Conservation (phyloP, 2,797 vertebrate species). For the Tenualosa thibaudeaui region DNA sequence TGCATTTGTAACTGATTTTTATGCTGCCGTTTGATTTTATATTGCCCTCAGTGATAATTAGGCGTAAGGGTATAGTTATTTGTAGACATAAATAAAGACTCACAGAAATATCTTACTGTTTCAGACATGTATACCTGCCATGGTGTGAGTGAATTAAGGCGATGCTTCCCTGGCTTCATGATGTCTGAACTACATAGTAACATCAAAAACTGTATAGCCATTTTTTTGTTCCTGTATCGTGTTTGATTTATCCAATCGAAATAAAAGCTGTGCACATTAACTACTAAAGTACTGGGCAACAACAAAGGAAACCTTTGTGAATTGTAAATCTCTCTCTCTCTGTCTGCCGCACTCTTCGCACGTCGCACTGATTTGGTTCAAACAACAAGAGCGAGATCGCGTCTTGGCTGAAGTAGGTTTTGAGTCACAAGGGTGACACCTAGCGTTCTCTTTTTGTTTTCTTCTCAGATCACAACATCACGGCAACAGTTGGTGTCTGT, state of each 20-base stretch:
- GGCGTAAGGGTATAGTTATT: background rate
- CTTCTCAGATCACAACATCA: background rate
- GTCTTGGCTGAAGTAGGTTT: conserved; percentile 60
- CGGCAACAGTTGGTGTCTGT: conserved; percentile 3
- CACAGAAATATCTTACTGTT: background rate
- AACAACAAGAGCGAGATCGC: conserved; percentile 49
- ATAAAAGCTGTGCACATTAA: background rate
- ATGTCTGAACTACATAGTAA: background rate
- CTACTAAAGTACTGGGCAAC: background rate
- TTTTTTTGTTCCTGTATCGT: background rate
- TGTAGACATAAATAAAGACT: background rate
- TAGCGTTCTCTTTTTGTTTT: conserved; percentile 67
- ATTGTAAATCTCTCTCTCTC: conserved; percentile 27
- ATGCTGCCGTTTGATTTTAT: background rate
- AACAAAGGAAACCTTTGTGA: conserved; percentile 16
- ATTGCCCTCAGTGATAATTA: background rate
- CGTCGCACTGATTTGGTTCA: conserved; percentile 25
- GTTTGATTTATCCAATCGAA: background rate
- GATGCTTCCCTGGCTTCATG: background rate
- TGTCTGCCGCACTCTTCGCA: conserved; percentile 35
- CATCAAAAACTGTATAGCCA: background rate
- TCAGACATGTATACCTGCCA: background rate
- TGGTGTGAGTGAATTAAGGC: background rate
- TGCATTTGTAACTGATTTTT: background rate
- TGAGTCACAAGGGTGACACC: conserved; percentile 84